Percentiles rank a stretch among this genome's conserved stretches.
Conservation (phyloP, 2,888 invertebrate species). For the Gymnosoma rotundatum region DNA sequence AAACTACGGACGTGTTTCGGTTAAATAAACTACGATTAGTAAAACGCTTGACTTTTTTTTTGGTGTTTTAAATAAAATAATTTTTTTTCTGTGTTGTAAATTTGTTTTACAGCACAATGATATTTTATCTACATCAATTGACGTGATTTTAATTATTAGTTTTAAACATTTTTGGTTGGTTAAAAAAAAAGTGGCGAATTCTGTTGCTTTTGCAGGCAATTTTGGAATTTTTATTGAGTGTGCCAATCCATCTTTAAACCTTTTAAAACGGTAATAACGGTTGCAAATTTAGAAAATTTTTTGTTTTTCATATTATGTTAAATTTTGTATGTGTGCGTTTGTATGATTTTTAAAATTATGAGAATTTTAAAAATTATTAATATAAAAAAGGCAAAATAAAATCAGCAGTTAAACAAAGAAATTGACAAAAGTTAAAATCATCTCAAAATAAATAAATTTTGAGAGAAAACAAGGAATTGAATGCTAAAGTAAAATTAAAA, state of each 20-base stretch:
- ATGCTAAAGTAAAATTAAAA: conserved; percentile 23
- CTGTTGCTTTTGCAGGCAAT: too few species aligned
- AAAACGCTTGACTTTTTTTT: conserved; percentile 13
- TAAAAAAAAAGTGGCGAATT: too few species aligned
- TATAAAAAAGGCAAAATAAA: conserved; percentile 9
- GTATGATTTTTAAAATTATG: background rate
- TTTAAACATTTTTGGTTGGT: background rate
- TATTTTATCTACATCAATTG: background rate
- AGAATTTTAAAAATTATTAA: conserved; percentile 37
- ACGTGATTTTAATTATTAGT: background rate
- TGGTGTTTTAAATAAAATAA: conserved; percentile 5
- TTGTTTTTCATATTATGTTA: background rate
- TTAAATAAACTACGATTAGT: conserved; percentile 43
- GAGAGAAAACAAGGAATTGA: conserved; percentile 55
- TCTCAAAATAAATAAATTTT: conserved; percentile 21
- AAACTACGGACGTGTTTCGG: conserved; percentile 75
- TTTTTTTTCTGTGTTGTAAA: background rate
- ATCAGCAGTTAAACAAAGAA: conserved; percentile 58
- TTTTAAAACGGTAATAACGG: conserved; percentile 63
- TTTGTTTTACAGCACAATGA: conserved; percentile 1
- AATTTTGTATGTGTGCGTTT: too few species aligned
- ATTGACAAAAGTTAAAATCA: conserved; percentile 40
- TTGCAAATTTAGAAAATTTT: background rate
- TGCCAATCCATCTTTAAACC: conserved; percentile 18
- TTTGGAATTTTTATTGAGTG: background rate